These are phyloP conservation scores for Microcebus tavaratra DNA, from an alignment of 2,113 vertebrate genomes.

Conservation along the genomic window DNA sequence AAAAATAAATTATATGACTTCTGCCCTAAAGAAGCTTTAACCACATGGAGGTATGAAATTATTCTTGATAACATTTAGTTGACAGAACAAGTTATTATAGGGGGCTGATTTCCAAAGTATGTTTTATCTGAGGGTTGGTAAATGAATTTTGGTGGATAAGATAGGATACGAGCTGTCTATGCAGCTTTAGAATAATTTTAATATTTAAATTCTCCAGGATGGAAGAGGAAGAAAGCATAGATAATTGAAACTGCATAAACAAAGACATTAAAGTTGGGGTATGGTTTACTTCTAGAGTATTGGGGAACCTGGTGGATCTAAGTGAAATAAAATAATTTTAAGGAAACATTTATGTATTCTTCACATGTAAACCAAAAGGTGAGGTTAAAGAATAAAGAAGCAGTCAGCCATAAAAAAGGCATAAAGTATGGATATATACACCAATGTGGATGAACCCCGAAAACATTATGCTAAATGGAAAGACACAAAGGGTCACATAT, in stretches of 20 bases:
- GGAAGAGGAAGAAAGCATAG: not conserved
- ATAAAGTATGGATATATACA: not conserved
- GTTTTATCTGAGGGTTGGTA: not conserved
- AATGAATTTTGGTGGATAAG: not conserved
- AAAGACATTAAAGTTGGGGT: not conserved
- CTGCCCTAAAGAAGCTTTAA: not conserved
- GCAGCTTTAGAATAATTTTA: not conserved
- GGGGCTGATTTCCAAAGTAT: not conserved
- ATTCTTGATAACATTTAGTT: not conserved
- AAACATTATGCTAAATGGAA: not conserved
- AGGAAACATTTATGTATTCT: not conserved
- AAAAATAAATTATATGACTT: slow-evolving; percentile 14
- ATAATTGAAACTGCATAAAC: not conserved
- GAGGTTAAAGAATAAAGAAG: slow-evolving; percentile 3
- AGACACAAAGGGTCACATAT: not conserved
- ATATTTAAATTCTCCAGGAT: not conserved
- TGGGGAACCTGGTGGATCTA: not conserved
- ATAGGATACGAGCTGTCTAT: not conserved
- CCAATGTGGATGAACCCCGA: not conserved
- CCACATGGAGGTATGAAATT: not conserved
- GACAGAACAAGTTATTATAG: not conserved
- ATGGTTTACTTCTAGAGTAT: not conserved
- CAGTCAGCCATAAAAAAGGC: not conserved
- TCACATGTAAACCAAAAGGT: not conserved
- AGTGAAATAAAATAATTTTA: not conserved